Percentiles rank a stretch among this genome's conserved stretches.
These are phyloP conservation scores for Dermatophagoides farinae DNA, from an alignment of 1,140 invertebrate species.

Conservation along the genomic window DNA sequence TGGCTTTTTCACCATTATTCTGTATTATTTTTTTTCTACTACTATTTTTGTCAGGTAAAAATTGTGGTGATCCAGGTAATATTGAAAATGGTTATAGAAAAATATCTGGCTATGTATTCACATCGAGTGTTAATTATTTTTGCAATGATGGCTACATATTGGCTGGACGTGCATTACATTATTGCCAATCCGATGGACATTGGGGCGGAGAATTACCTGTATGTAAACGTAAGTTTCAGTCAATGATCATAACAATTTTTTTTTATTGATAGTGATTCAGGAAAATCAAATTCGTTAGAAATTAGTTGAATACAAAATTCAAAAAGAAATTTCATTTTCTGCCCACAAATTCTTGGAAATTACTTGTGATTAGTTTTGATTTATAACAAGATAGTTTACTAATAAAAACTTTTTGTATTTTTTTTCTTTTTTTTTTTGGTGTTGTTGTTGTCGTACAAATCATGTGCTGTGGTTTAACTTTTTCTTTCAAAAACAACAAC, in stretches of 20 bases:
- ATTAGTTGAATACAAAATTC: too few relatives aligned
- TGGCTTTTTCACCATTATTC: neutral
- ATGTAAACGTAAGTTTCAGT: conserved; percentile 25
- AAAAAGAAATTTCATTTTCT: too few relatives aligned
- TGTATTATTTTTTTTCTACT: conserved; percentile 6
- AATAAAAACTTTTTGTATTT: too few relatives aligned
- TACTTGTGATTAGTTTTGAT: too few relatives aligned
- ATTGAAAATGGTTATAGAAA: conserved; percentile 74
- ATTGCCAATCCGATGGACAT: conserved; percentile 62
- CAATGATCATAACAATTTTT: neutral
- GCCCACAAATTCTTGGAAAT: too few relatives aligned
- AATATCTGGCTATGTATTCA: conserved; percentile 73
- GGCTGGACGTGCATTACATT: conserved; percentile 54
- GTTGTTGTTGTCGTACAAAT: too few relatives aligned
- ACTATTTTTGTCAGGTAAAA: conserved; percentile 38
- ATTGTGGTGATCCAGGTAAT: conserved; percentile 63
- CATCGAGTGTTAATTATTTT: conserved; percentile 70
- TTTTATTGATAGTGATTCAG: neutral
- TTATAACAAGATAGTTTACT: too few relatives aligned
- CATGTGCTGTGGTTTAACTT: neutral
- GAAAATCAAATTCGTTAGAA: neutral
- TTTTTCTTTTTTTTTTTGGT: too few relatives aligned
- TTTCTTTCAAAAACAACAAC: neutral
- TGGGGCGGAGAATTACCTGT: conserved; percentile 31
- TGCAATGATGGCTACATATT: conserved; percentile 82